phyloP scores from a whole-genome alignment of 2,797 vertebrate genomes.

The Loris lydekkerianus region DNA sequence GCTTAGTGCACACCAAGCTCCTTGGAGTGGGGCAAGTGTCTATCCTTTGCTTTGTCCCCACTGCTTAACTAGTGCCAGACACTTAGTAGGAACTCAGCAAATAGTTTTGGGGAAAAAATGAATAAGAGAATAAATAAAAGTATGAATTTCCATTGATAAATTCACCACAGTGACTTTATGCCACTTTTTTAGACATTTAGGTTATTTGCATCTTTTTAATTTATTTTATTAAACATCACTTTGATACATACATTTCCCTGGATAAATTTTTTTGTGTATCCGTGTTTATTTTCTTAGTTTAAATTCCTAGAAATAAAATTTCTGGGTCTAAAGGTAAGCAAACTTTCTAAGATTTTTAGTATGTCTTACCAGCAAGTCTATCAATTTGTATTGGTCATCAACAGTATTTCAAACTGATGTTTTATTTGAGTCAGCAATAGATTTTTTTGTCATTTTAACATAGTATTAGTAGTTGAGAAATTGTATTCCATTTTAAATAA shows the following conservation, averaged over 20 bases:
- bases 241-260: constrained; percentile 2
- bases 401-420: not conserved
- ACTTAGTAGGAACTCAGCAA: not conserved
- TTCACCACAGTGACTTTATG: not conserved
- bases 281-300: constrained; percentile 38
- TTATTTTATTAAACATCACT: constrained; percentile 24
- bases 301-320: constrained; percentile 50
- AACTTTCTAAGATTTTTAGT: constrained; percentile 47
- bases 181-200: not conserved
- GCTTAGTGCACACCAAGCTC: not conserved
- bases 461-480: not conserved
- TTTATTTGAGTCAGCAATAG: constrained; percentile 20
- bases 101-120: not conserved
- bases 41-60: constrained; percentile 1
- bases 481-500: constrained; percentile 26
- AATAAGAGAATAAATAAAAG: not conserved
- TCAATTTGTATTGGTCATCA: not conserved
- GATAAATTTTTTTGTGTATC: not conserved
- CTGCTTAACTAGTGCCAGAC: not conserved
- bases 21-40: not conserved
- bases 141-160: not conserved
- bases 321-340: not conserved
- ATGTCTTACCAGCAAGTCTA: constrained; percentile 6
- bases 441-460: constrained; percentile 56
- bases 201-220: not conserved